Base-by-base conservation (phyloP, 2,888 invertebrate species). In the Tinea pellionella region DNA sequence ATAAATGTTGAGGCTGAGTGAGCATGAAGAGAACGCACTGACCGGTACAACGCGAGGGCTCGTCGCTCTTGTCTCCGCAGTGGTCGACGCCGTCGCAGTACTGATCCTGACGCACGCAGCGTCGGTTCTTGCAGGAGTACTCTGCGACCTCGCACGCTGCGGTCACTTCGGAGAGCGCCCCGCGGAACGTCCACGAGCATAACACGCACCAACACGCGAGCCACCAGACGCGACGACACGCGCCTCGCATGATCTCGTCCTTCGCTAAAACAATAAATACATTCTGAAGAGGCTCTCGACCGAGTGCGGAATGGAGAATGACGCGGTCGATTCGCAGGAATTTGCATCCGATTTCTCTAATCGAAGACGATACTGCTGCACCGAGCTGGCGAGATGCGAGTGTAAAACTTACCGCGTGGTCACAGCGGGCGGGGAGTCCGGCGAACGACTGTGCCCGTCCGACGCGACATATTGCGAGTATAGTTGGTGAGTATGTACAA, bases 51-150 rank as follows among this genome's bases (percentile, higher is more conserved):
- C 91, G 91, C 63, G 90, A 84, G 59, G 95, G 95, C 82, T 96
- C 96, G 81, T 96, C 96, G 72, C 94, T 94, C 65, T 90, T 90
- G 84, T 96, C 96, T 29, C 93, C 92, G 78, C 96, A 96, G 79
- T 96, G 94, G 81, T 93, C 91, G 67, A 86, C 84, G 61, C 95
- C 95, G 80, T 96, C 95, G 86, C 96, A 96, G 80, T 93, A 96
- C 67, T 92, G 92, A 86, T 96, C 96, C 64, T 94, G 89, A 19
- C 94, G 92, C 74, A 96, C 92, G 84, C 96, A 96, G 67, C 89
- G 89, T 63, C 72, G 78, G 61, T 91, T 91, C 64, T 91, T 89
- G 78, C 94, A 94, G 37, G 91, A 89, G 78, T 92, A 92, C 80
- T 94, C 94, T 65, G 93, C 93, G 68, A 94, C 91, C 72, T 93